A percentile compares a stretch with the other conserved stretches of the same genome.
Evolutionary conservation across 2,797 vertebrate species (phyloP).

Genomic region (Myotis planiceps): DNA sequence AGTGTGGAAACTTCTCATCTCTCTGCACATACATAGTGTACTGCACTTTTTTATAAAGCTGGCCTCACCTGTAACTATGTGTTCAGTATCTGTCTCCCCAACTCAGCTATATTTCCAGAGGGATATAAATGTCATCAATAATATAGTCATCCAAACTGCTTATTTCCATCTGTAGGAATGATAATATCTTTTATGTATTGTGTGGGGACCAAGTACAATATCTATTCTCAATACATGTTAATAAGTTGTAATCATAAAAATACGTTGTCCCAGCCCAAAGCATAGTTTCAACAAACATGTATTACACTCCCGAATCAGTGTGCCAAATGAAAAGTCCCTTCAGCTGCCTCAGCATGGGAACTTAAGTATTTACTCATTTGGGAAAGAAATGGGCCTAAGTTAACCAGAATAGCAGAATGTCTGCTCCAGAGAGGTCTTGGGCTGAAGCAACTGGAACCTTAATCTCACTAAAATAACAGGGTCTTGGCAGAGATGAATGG

Average conservation of each 20-base stretch:
- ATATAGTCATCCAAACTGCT: background rate
- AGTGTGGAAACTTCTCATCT: background rate
- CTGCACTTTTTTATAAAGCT: background rate
- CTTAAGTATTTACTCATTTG: constrained; percentile 58
- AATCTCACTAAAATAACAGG: constrained; percentile 62
- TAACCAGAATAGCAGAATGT: constrained; percentile 40
- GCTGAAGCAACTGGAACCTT: constrained; percentile 54
- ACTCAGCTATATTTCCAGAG: background rate
- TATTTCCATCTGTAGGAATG: constrained; percentile 13
- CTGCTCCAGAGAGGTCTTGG: constrained; percentile 62
- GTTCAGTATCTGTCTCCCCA: background rate
- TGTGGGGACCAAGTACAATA: constrained; percentile 31
- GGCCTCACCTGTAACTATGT: background rate
- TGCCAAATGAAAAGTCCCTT: constrained; percentile 66
- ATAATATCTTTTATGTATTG: constrained; percentile 25
- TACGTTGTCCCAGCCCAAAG: constrained; percentile 19
- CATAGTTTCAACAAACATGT: constrained; percentile 27
- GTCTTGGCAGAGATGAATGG: constrained; percentile 53
- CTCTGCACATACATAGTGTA: background rate
- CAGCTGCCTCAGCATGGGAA: constrained; percentile 56
- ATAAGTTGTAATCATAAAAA: constrained; percentile 56
- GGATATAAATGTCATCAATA: background rate
- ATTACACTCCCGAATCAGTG: constrained; percentile 13
- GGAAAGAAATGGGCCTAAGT: constrained; percentile 63
- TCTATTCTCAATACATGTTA: constrained; percentile 54